These are phyloP conservation scores for Diphyllodes magnificus DNA, from an alignment of 2,113 vertebrate genomes.

Conservation along the genomic window DNA sequence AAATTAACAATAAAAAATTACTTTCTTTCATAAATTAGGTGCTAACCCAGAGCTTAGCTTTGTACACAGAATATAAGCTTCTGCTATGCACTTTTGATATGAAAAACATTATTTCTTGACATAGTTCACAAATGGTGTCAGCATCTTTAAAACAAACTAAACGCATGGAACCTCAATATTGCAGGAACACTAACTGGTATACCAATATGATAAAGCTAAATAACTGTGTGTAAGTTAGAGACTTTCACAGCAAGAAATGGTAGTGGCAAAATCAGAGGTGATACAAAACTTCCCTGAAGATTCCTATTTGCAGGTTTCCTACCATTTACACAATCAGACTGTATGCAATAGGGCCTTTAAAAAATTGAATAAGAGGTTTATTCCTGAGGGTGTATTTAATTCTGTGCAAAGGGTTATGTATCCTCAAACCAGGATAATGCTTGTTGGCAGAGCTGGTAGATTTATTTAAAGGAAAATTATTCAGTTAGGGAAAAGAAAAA, in stretches of 20 bases:
- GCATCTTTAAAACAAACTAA: neutral
- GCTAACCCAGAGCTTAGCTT: neutral
- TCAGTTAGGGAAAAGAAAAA: neutral
- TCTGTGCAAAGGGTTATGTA: neutral
- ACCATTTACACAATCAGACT: neutral
- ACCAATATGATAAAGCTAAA: neutral
- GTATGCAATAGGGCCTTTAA: neutral
- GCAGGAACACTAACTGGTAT: neutral
- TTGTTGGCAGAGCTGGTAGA: neutral
- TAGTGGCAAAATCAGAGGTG: neutral
- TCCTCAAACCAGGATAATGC: neutral
- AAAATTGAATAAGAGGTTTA: neutral
- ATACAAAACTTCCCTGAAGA: neutral
- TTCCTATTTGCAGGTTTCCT: neutral
- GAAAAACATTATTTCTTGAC: neutral
- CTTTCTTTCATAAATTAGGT: neutral
- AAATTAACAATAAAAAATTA: neutral
- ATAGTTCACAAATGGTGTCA: neutral
- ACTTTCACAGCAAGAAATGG: neutral
- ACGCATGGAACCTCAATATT: neutral
- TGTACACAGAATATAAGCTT: neutral
- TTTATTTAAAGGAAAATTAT: neutral
- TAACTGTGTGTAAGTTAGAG: neutral
- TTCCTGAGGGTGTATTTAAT: neutral
- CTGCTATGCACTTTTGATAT: neutral